These are phyloP conservation scores for Proteles cristata DNA, from an alignment of 2,113 vertebrate genomes.

Conservation along the genomic window DNA sequence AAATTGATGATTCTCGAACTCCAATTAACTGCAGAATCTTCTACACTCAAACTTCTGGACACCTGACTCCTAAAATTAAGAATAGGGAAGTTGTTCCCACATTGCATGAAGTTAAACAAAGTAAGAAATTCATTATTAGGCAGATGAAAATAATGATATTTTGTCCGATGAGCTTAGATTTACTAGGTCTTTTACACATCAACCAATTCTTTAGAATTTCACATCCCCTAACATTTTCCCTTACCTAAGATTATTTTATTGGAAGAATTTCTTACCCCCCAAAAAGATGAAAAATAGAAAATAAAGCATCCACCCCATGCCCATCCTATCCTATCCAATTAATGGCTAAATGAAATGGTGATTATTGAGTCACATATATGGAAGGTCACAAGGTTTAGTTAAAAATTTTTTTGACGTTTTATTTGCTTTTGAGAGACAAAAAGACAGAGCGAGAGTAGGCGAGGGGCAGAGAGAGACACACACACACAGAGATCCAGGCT, in stretches of 20 bases:
- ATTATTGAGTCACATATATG: not conserved
- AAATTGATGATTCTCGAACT: not conserved
- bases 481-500: too few species aligned
- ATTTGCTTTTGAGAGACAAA: too few species aligned
- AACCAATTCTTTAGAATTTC: not conserved
- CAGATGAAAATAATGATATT: not conserved
- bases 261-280: not conserved
- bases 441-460: too few species aligned
- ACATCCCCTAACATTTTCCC: not conserved
- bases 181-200: not conserved
- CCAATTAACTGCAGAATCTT: not conserved
- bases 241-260: not conserved
- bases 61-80: not conserved
- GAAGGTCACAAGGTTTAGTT: not conserved
- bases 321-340: rapidly evolving
- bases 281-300: not conserved
- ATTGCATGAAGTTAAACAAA: not conserved
- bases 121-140: not conserved
- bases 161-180: not conserved
- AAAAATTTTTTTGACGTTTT: not conserved
- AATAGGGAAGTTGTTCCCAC: not conserved
- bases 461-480: too few species aligned
- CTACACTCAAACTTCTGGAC: not conserved
- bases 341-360: not conserved
- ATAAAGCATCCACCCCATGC: not conserved